Evolutionary conservation across 2,888 invertebrate species (phyloP).

Genomic region (Leucophora obtusa): DNA sequence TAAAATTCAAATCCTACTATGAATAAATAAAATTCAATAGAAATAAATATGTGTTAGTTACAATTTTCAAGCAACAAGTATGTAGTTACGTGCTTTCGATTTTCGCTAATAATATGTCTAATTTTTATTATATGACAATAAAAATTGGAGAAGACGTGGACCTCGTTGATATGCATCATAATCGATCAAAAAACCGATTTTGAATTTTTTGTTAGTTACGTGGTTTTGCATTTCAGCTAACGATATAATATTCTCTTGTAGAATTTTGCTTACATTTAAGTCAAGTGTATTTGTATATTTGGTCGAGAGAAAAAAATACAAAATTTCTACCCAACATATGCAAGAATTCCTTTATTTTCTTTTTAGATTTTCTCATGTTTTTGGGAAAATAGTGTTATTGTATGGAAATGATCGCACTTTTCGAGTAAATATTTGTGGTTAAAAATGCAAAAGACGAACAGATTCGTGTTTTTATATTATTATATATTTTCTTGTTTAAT

Average conservation of each 20-base stretch:
- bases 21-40: no score
- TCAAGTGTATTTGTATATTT: slow-evolving; percentile 5
- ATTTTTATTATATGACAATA: no score
- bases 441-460: not conserved
- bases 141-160: no score
- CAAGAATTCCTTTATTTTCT: not conserved
- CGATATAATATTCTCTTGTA: not conserved
- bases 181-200: no score
- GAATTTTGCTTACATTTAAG: not conserved
- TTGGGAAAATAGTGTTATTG: not conserved
- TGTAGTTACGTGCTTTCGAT: no score
- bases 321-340: not conserved
- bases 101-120: no score
- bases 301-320: not conserved
- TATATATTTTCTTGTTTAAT: not conserved
- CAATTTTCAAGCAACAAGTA: no score
- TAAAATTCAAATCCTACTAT: no score
- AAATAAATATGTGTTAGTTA: no score
- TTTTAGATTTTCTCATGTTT: not conserved
- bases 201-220: no score
- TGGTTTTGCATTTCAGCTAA: no score
- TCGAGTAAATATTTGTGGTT: not conserved
- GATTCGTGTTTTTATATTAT: not conserved
- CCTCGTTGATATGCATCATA: no score
- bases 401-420: not conserved